A percentile compares a stretch with the other conserved stretches of the same genome.
Evolutionary conservation across 2,113 vertebrate species (phyloP).

Genomic region (Petrocephalus microphthalmus): DNA sequence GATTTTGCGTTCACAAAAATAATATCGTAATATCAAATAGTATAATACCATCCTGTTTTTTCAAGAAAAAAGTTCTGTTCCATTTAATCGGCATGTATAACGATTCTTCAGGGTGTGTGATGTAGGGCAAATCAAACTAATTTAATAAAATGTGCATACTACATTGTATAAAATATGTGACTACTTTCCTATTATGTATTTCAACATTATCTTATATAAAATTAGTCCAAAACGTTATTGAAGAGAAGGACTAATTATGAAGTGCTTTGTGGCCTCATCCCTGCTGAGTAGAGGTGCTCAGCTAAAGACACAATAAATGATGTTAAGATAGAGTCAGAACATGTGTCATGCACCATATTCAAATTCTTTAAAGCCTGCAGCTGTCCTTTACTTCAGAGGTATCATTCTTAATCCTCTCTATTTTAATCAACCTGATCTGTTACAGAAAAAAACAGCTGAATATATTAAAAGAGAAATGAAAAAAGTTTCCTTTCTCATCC

Average conservation of each 20-base stretch:
- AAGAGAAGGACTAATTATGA: constrained; percentile 36
- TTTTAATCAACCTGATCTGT: constrained; percentile 57
- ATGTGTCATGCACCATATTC: constrained; percentile 59
- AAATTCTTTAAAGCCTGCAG: constrained; percentile 49
- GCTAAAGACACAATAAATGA: constrained; percentile 46
- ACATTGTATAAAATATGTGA: background rate
- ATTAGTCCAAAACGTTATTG: constrained; percentile 27
- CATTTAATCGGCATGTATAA: background rate
- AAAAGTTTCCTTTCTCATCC: background rate
- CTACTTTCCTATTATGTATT: constrained; percentile 24
- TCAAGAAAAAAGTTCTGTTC: background rate
- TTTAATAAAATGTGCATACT: background rate
- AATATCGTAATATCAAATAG: too few relatives aligned
- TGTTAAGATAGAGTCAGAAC: constrained; percentile 41
- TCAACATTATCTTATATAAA: constrained; percentile 39
- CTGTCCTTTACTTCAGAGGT: constrained; percentile 43
- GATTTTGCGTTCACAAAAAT: background rate
- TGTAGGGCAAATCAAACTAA: background rate
- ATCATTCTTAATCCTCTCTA: constrained; percentile 50
- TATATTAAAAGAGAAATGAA: constrained; percentile 22
- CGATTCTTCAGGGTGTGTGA: background rate
- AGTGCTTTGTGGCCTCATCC: constrained; percentile 28
- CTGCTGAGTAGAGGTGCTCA: constrained; percentile 52
- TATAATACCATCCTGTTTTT: background rate
- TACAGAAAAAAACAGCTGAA: constrained; percentile 31